A percentile compares a stretch with the other conserved stretches of the same genome.
These are phyloP conservation scores for Rhinopomastus cyanomelas DNA, from an alignment of 2,113 vertebrate species.

Conservation along the genomic window DNA sequence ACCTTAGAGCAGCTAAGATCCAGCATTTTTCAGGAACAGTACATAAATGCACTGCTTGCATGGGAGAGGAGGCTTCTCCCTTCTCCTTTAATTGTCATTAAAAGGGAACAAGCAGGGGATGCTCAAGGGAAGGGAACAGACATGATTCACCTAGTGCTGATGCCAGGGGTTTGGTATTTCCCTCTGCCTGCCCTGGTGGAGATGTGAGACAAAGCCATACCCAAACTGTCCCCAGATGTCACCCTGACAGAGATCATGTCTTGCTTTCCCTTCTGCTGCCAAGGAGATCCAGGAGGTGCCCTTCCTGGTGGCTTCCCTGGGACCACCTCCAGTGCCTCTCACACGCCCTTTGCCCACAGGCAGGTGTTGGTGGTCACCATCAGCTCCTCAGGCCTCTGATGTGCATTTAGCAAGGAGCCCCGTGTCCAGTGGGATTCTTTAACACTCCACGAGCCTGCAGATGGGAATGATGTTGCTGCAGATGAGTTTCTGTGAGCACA, in stretches of 20 bases:
- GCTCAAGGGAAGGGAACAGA: neutral
- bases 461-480: neutral
- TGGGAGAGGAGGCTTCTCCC: neutral
- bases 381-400: rapidly evolving
- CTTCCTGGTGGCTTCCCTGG: neutral
- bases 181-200: neutral
- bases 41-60: neutral
- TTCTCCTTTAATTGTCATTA: neutral
- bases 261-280: neutral
- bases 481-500: neutral
- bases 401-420: neutral
- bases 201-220: rapidly evolving
- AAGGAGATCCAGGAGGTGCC: neutral
- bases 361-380: neutral
- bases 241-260: neutral
- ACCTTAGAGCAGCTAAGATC: neutral
- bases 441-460: neutral
- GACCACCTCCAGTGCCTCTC: neutral
- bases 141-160: neutral
- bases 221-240: rapidly evolving
- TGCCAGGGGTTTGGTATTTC: neutral
- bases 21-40: neutral
- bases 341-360: rapidly evolving
- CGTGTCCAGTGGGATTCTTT: too few species aligned
- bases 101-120: neutral